Evolutionary conservation across 2,797 vertebrate species (phyloP), one percentile per base, ranked within the genome.

Genomic region (Falco berigora): DNA sequence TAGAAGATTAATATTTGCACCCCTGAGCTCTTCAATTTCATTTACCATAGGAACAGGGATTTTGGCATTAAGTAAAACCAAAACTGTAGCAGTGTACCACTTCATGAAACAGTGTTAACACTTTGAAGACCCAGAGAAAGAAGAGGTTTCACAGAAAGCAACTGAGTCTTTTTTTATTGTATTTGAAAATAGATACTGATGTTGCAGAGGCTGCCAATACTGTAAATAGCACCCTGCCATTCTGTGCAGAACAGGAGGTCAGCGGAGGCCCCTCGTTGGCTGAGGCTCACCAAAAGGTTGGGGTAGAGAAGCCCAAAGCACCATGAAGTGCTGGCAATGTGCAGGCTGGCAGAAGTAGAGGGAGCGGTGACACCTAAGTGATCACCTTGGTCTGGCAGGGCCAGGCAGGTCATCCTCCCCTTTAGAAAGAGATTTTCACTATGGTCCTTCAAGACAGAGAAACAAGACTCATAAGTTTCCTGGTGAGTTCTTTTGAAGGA

Each of bases 261-360:
- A 50, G 67, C 0, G 2, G 42, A 46, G n/a, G 36, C 34, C 56
- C 27, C 32, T n/a, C 13, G 14, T 49, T 75, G 56, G 28, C 61
- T 78, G 67, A 56, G 23, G n/a, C n/a, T 62, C 14, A 46, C 27
- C 12, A 12, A 23, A 47, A 61, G 21, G 18, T 27, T 22, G 22
- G 67, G 55, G 24, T 34, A 34, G 32, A 50, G 53, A 22, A 14
- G 14, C 14, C 40, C 30, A 62, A 63, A 50, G 47, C 1, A 3
- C 4, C 28, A 15, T 4, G 25, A 74, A 64, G 10, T 1, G 1
- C 18, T 14, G 24, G 15, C 32, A 30, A 4, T 5, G 14, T 3
- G 53, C 42, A 32, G 32, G 20, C 61, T 67, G 47, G 61, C 36
- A 34, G 59, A 55, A 47, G 53, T 7, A 5, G 27, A 18, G 46